Evolutionary conservation across 2,113 vertebrate species (phyloP), one percentile per base, ranked within the genome.

Genomic region (Brienomyrus brachyistius): DNA sequence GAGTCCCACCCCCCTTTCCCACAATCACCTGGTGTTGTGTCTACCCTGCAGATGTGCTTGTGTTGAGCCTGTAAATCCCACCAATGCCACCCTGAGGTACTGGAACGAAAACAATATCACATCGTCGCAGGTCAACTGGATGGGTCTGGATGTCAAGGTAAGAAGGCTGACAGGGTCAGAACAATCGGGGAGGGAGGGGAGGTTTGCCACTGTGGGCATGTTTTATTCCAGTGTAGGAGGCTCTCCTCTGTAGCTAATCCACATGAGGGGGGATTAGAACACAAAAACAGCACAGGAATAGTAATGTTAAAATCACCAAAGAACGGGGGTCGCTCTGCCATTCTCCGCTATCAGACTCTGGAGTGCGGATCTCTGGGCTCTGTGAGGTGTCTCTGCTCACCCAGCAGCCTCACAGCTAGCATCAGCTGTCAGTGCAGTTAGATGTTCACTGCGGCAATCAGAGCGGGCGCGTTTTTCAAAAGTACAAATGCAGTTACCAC

Each of bases 61-160:
- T 94, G 95, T 95, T 91, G 96, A 97, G 93, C 99, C 99, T 90
- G 94, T 93, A 31, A 91, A 97, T 90, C 98, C 98, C 88, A 99
- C 96, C 94, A 99, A 99, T 91, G 96, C 96, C 70, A 99, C 98
- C 0, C 89, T 97, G 91, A 92, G 23, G 7, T 95, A 95, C 91
- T 99, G 98, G 98, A 95, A 94, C 43, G 94, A 97, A 77, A 95
- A 94, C 10, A 99, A 99, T 94, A 96, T 98, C 93, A 97, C 97
- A 2, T 93, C 94, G 48, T 97, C 97, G 0, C 94, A 96, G 4
- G 95, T 99, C 90, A 95, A 97, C 90, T 99, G 99, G 99, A 95
- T 95, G 89, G 95, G 95, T 89, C 95, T 99, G 91, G 98, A 98
- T 90, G 97, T 99, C 90, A 93, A 93, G 92, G 96, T 95, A 91